A percentile compares a stretch with the other conserved stretches of the same genome.
These are phyloP conservation scores for Autographa gamma DNA, from an alignment of 2,888 invertebrate genomes.

Conservation along the genomic window DNA sequence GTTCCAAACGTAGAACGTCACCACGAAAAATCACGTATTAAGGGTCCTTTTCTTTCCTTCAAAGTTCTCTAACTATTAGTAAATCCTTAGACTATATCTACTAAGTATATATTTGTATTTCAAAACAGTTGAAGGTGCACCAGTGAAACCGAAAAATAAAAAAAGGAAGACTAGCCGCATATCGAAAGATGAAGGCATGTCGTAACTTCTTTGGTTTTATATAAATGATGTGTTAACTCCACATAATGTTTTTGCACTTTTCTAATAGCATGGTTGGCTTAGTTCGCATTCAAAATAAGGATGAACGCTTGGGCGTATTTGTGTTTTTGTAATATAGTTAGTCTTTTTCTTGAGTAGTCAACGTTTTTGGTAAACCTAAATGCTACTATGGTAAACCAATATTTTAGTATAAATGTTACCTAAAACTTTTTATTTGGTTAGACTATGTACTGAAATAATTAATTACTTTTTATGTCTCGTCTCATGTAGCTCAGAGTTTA, in stretches of 20 bases:
- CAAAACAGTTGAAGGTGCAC: conserved; percentile 75
- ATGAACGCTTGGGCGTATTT: background rate
- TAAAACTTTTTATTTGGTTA: too few species aligned
- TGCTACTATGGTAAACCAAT: background rate
- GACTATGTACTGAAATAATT: too few species aligned
- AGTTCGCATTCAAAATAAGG: background rate
- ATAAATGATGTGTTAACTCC: conserved; percentile 51
- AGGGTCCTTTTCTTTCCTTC: background rate
- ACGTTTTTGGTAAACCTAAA: background rate
- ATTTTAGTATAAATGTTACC: too few species aligned
- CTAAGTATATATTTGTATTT: conserved; percentile 49
- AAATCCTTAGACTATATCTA: background rate
- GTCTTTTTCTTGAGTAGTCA: background rate
- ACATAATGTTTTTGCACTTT: conserved; percentile 52
- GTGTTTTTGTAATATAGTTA: background rate
- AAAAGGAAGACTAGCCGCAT: conserved; percentile 61
- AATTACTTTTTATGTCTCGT: too few species aligned
- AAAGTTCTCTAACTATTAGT: background rate
- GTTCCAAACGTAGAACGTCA: background rate
- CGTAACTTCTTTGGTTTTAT: conserved; percentile 49
- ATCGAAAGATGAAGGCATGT: conserved; percentile 77
- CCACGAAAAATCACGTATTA: background rate
- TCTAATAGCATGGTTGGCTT: conserved; percentile 52
- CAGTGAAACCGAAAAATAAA: conserved; percentile 64
- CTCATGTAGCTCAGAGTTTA: too few species aligned